Percentiles rank a stretch among this genome's conserved stretches.
Evolutionary conservation across 2,888 invertebrate species (phyloP).

Genomic region (Corbicula japonica): DNA sequence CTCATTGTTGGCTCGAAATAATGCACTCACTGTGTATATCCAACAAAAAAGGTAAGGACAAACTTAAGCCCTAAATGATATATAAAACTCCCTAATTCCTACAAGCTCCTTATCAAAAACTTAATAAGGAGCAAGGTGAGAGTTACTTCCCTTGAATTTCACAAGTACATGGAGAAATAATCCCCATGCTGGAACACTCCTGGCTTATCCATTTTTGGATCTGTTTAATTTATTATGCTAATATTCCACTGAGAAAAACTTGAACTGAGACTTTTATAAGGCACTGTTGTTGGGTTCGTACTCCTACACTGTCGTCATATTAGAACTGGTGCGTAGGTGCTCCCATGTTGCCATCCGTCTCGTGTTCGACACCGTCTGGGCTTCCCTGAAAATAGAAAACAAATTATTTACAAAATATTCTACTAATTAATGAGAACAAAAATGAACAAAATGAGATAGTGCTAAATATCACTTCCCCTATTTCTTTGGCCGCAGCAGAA

Average conservation of each 20-base stretch:
- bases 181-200: slow-evolving; percentile 41
- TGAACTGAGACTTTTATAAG: too few species aligned
- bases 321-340: slow-evolving; percentile 15
- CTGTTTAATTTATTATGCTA: too few species aligned
- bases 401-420: too few species aligned
- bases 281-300: too few species aligned
- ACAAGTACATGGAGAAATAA: slow-evolving; percentile 42
- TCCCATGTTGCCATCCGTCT: slow-evolving; percentile 28
- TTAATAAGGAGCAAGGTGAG: slow-evolving; percentile 66
- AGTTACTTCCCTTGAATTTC: slow-evolving; percentile 59
- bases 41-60: slow-evolving; percentile 13
- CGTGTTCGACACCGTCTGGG: slow-evolving; percentile 12
- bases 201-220: too few species aligned
- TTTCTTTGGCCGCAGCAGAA: too few species aligned
- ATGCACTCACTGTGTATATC: background rate
- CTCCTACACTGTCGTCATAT: too few species aligned
- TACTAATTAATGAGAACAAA: too few species aligned
- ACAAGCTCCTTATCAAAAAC: slow-evolving; percentile 66
- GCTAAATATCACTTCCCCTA: too few species aligned
- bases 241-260: too few species aligned
- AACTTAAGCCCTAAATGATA: background rate
- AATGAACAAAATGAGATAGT: too few species aligned
- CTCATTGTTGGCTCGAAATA: slow-evolving; percentile 52
- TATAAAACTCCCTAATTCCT: slow-evolving; percentile 51
- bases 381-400: slow-evolving; percentile 30